Base-by-base conservation (phyloP, 2,888 invertebrate species). In the Hypselothyrea guttata region DNA sequence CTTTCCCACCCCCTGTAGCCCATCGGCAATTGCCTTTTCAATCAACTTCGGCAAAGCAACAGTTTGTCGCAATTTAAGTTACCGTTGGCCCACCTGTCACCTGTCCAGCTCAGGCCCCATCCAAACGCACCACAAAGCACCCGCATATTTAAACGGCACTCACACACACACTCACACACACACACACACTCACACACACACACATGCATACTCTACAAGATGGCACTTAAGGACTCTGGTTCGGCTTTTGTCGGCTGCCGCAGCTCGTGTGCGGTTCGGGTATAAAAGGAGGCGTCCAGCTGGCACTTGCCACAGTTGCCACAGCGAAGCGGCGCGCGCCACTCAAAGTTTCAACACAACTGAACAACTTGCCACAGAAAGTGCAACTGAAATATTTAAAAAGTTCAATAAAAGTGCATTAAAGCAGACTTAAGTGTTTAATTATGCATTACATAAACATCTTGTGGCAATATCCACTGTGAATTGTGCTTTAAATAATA, bases 61-160 rank as follows among this genome's bases (percentile, higher is more conserved):
- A 82, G 79, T 82, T 81, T 68, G 79, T 72, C 61, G 75, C 76
- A 76, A 75, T 81, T 79, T 70, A 75, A 78, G 77, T 76, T 78
- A 68, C 62, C 55, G 42, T 66, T 61, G 54, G 22, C 22, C 68
- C 73, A 76, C 65, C 63, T 63, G 54, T 67, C 76, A 76, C 70
- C 75, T 76, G 75, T 73, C 62, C 66, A 54, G 28, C 16, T 53
- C 47, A 59, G 42, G 8, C 48, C 45, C 2, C 12, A 11, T 38
- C 35, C 41, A 38, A 7, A 34, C 22, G 35, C 27, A 30, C 34
- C 46, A 37, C 46, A 48, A 53, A 34, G 49, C 22, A 22, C 28
- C 45, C 44, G 57, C 63, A 55, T 57, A 52, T 41, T 58, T 51
- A 48, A 60, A 11, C 42, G 35, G 49, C 13, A 44, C n/a, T 56